Evolutionary conservation across 2,888 invertebrate species (phyloP), one percentile per base, ranked within the genome.

Genomic region (Azorinus chamasolen): DNA sequence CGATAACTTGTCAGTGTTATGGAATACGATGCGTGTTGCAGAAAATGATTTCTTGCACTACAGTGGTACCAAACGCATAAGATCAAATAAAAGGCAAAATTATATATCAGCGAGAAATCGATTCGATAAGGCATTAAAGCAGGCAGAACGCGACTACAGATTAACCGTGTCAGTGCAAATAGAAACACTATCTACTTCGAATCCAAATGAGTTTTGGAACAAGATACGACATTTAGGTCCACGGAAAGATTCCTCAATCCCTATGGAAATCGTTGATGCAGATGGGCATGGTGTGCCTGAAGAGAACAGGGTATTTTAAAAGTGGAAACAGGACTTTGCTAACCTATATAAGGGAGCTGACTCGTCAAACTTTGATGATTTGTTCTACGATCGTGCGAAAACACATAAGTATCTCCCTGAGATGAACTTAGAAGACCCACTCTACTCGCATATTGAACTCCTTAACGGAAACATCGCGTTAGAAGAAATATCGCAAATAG

Each of bases 1-100:
- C n/a, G 27, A 65, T 14, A 22, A 37, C 5, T 32, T 69, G 20
- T 10, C 37, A 12, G 37, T 37, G n/a, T 50, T 54, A 5, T 70
- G 62, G 62, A 55, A 70, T 25, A 48, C 45, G 16, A 32, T 61
- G 53, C n/a, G 4, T n/a, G 16, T 59, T 10, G 55, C 54, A 55
- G 64, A 64, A 45, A 10, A n/a, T n/a, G 18, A 27, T 27, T 64
- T 55, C 45, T 10, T 55, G 12, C 12, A 25, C 43, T 54, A 41
- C 5, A 64, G 55, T n/a, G 43, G 45, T 18, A 43, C 16, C 20
- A 22, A 20, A 50, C 18, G 32, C 6, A n/a, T 22, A 12, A 45
- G 22, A 32, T n/a, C 22, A 24, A 12, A 8, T 20, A 25, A 37
- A 18, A 50, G 32, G 12, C 14, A 37, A 2, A 18, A 41, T n/a